A percentile compares a stretch with the other conserved stretches of the same genome.
Evolutionary conservation across 2,888 invertebrate genomes (phyloP).

Genomic region (Catocala sponsa): DNA sequence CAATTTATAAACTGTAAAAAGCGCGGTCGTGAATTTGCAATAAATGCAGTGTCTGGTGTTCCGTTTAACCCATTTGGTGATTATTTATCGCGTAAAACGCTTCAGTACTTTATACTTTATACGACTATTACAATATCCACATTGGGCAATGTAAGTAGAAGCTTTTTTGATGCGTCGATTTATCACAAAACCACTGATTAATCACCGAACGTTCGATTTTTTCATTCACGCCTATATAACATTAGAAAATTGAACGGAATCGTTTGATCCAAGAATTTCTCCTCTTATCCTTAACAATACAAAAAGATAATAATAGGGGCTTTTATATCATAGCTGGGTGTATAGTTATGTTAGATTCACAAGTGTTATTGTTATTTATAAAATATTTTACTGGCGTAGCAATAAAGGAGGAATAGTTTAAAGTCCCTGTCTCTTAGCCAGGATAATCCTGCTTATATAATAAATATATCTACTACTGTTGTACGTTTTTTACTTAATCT

Average conservation of each 20-base stretch:
- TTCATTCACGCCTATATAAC: conserved; percentile 51
- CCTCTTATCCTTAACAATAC: conserved; percentile 45
- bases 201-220: conserved; percentile 60
- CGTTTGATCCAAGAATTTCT: conserved; percentile 41
- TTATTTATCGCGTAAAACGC: conserved; percentile 45
- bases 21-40: not conserved
- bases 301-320: conserved; percentile 50
- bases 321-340: conserved; percentile 32
- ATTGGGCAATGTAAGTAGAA: conserved; percentile 55
- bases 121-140: conserved; percentile 48
- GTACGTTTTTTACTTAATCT: too few species aligned
- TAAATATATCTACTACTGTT: too few species aligned
- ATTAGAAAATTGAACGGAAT: conserved; percentile 53
- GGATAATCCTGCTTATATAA: too few species aligned
- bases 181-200: conserved; percentile 64
- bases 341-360: conserved; percentile 20
- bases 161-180: conserved; percentile 62
- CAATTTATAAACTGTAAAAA: not conserved
- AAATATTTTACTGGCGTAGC: too few species aligned
- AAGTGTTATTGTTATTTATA: too few species aligned
- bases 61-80: conserved; percentile 34
- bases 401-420: too few species aligned
- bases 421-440: too few species aligned
- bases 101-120: conserved; percentile 35
- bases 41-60: conserved; percentile 24